Base-by-base conservation (phyloP, 2,113 vertebrate genomes). In the Larimichthys crocea region DNA sequence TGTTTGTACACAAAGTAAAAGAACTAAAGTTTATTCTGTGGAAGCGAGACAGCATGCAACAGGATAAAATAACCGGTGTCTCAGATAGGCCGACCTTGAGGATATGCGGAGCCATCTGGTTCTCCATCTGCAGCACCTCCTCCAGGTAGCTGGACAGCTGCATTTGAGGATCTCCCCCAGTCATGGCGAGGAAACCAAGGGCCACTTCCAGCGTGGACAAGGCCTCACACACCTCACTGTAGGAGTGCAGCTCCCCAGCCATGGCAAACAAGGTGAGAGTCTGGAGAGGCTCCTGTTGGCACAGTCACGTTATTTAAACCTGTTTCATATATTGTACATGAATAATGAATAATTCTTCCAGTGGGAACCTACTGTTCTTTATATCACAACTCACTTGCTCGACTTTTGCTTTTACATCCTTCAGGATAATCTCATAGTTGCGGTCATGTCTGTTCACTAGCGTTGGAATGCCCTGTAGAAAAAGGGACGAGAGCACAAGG, bases 151-250 rank as follows among this genome's bases (percentile, higher is more conserved):
- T 59, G 0, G 93, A 92, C 75, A 99, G 89, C 75, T 89, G 91
- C 95, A 96, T 94, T 44, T 94, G 76, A 0, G 96, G 65, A 0
- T 96, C 89, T 70, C 94, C 97, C 0, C 96, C 96, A 1, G 96
- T 96, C 84, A 95, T 97, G 89, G 97, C 96, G 68, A 99, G 94
- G 90, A 99, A 99, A 5, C 97, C 96, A 59, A 99, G 82, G 0
- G 94, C 93, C 53, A 98, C 93, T 83, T 99, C 97, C 63, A 94
- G 74, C 4, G 96, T 88, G 3, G 95, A 94, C 79, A 99, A 89
- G 6, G 98, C 97, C 46, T 99, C 98, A 50, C 97, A 99, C 88
- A 96, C 94, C 1, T 99, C 97, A 2, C 95, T 99, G 90, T 97
- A 98, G 44, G 96, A 96, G 84, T 96, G 96, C 22, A 99, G 94